Evolutionary conservation across 2,888 invertebrate species (phyloP).

Genomic region (Lasioglossum calceatum): DNA sequence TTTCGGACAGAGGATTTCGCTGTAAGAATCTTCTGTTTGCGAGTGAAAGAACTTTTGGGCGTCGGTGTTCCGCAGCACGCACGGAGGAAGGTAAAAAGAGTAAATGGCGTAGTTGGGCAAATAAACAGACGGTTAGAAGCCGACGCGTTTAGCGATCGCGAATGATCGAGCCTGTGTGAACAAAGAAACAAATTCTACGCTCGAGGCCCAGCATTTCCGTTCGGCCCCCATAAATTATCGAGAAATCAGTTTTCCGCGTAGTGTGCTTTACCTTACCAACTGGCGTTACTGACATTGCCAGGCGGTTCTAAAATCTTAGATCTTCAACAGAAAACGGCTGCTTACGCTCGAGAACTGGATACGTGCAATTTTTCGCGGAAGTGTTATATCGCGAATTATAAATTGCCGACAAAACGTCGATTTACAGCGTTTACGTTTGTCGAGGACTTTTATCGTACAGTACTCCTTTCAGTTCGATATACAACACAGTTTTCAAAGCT

Average conservation of each 20-base stretch:
- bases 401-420: neutral
- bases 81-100: conserved; percentile 27
- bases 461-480: neutral
- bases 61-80: neutral
- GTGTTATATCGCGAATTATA: neutral
- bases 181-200: conserved; percentile 53
- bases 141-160: conserved; percentile 45
- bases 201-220: conserved; percentile 27
- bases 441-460: neutral
- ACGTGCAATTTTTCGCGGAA: conserved; percentile 10
- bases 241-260: conserved; percentile 51
- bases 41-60: conserved; percentile 7
- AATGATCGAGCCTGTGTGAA: conserved; percentile 34
- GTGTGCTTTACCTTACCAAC: conserved; percentile 59
- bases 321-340: conserved; percentile 34
- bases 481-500: neutral
- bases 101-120: conserved; percentile 47
- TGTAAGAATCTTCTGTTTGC: neutral
- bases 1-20: neutral
- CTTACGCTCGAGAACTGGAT: conserved; percentile 33
- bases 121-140: conserved; percentile 50
- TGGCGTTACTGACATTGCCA: conserved; percentile 29
- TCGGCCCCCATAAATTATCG: conserved; percentile 53
- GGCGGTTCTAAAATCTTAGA: conserved; percentile 35
- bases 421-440: neutral